A percentile compares a stretch with the other conserved stretches of the same genome.
These are phyloP conservation scores for Drosophila pseudotakahashii DNA, from an alignment of 2,888 invertebrate species.

Conservation along the genomic window DNA sequence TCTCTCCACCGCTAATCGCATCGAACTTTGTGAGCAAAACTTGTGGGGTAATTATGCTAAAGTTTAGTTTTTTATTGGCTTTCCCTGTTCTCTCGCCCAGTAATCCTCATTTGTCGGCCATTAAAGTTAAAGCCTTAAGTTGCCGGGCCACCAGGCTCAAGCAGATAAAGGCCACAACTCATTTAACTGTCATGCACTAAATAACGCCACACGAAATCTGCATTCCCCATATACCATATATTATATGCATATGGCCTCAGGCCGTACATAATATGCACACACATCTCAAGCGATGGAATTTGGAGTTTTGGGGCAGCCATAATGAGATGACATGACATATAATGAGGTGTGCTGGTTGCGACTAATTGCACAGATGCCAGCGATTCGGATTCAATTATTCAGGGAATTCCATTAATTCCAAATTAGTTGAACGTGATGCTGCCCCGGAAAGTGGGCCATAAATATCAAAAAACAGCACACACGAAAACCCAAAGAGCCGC, in stretches of 20 bases:
- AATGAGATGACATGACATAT: constrained; percentile 79
- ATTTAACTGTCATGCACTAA: constrained; percentile 80
- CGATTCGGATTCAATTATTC: constrained; percentile 81
- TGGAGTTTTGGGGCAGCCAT: constrained; percentile 47
- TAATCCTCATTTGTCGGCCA: constrained; percentile 3
- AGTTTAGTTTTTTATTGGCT: constrained; percentile 35
- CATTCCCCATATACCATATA: constrained; percentile 35
- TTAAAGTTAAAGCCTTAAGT: constrained; percentile 23
- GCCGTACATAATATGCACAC: constrained; percentile 56
- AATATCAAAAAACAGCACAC: constrained; percentile 52
- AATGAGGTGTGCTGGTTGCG: constrained; percentile 70
- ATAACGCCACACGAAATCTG: constrained; percentile 72
- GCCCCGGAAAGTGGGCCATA: constrained; percentile 53
- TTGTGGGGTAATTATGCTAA: constrained; percentile 33
- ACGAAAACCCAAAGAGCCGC: neutral
- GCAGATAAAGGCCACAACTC: constrained; percentile 69
- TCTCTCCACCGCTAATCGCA: constrained; percentile 24
- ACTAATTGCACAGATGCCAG: constrained; percentile 79
- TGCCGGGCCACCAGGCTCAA: neutral
- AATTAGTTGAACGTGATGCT: constrained; percentile 73
- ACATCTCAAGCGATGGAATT: constrained; percentile 21
- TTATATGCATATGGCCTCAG: constrained; percentile 39
- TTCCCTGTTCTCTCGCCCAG: constrained; percentile 1
- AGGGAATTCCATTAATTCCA: constrained; percentile 81
- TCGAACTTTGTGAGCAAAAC: constrained; percentile 36